A percentile compares a stretch with the other conserved stretches of the same genome.
These are phyloP conservation scores for Molanna angustata DNA, from an alignment of 2,888 invertebrate genomes.

Conservation along the genomic window DNA sequence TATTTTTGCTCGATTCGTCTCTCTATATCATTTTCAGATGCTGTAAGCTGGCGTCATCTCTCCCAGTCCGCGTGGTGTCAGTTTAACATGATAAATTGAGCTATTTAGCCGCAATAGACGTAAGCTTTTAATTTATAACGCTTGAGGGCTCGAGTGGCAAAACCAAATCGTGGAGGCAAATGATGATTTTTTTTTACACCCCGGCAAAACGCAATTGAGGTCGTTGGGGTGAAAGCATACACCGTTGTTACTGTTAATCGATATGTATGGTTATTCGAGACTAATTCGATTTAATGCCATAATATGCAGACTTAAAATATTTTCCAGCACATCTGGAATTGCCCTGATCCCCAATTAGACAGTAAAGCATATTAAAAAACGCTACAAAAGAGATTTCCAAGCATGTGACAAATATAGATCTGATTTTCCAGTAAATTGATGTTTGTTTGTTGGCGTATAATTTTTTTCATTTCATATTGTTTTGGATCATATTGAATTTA, in stretches of 20 bases:
- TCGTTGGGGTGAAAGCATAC: background rate
- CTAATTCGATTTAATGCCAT: too few relatives aligned
- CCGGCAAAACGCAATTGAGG: constrained; percentile 9
- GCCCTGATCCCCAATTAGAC: too few relatives aligned
- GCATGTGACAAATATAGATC: too few relatives aligned
- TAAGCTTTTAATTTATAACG: constrained; percentile 32
- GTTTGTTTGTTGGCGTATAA: too few relatives aligned
- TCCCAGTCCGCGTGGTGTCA: constrained; percentile 21
- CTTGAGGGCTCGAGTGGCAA: constrained; percentile 18
- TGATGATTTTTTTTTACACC: constrained; percentile 2
- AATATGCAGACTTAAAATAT: too few relatives aligned
- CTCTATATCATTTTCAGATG: constrained; percentile 12
- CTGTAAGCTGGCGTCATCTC: constrained; percentile 5
- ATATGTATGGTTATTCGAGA: constrained; percentile 1
- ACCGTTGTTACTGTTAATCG: constrained; percentile 3
- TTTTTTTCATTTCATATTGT: too few relatives aligned
- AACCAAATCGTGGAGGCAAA: constrained; percentile 2
- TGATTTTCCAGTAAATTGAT: too few relatives aligned
- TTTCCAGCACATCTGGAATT: too few relatives aligned
- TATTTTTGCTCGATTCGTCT: constrained; percentile 16
- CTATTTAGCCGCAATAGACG: constrained; percentile 31
- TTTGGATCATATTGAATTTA: too few relatives aligned
- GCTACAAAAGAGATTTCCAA: too few relatives aligned
- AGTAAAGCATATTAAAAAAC: too few relatives aligned
- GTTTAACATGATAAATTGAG: constrained; percentile 32